phyloP scores from a whole-genome alignment of 2,113 vertebrate species.

The Saccopteryx bilineata region DNA sequence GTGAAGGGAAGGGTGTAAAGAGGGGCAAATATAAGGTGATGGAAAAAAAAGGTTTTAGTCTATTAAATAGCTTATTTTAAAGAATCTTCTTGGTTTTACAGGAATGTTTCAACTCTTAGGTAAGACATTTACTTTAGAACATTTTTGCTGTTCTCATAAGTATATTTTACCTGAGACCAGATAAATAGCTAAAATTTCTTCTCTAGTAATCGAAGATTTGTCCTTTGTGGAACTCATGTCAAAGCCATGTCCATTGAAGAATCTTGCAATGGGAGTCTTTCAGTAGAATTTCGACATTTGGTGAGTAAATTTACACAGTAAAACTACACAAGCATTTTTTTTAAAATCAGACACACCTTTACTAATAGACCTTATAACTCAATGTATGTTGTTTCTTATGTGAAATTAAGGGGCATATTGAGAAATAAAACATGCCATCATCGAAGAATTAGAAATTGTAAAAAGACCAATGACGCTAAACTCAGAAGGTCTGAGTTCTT shows the following conservation, averaged over 20 bases:
- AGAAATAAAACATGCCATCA: neutral
- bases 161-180: neutral
- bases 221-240: slow-evolving; percentile 95
- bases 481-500: neutral
- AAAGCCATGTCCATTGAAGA: slow-evolving; percentile 99
- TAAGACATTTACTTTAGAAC: slow-evolving; percentile 86
- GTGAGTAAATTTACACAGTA: slow-evolving; percentile 84
- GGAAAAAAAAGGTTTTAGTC: neutral
- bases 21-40: no score
- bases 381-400: neutral
- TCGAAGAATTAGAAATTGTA: slow-evolving; percentile 3
- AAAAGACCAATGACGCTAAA: neutral
- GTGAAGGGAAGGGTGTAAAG: no score
- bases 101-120: slow-evolving; percentile 97
- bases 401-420: neutral
- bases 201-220: slow-evolving; percentile 95
- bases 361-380: neutral
- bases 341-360: neutral
- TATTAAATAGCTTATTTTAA: slow-evolving; percentile 63
- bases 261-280: slow-evolving; percentile 95
- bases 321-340: neutral
- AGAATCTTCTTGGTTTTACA: slow-evolving; percentile 85
- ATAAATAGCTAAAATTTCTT: slow-evolving; percentile 67
- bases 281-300: slow-evolving; percentile 97
- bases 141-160: neutral